A percentile compares a stretch with the other conserved stretches of the same genome.
Conservation (phyloP, 1,140 invertebrate genomes). For the Holcopasites calliopsidis region DNA sequence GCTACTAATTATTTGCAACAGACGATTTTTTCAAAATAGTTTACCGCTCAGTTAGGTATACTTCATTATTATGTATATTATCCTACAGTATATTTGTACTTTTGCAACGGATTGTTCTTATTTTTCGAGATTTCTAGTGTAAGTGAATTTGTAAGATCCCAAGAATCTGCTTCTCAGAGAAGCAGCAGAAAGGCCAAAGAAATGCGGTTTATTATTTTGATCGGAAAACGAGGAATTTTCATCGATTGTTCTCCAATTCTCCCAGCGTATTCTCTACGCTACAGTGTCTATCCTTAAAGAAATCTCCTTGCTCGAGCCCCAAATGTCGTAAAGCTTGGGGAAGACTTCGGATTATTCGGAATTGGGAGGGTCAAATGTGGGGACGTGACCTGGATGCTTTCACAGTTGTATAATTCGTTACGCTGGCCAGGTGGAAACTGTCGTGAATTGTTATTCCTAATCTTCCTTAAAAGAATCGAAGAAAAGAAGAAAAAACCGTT, state of each 20-base stretch:
- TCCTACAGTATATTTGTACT: too few relatives aligned
- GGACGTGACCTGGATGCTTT: not conserved
- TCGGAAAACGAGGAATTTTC: not conserved
- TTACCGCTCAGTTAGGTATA: too few relatives aligned
- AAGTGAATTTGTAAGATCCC: too few relatives aligned
- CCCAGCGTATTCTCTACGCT: not conserved
- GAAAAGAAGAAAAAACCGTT: too few relatives aligned
- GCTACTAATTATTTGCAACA: too few relatives aligned
- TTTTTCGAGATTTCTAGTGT: too few relatives aligned
- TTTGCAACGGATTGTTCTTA: too few relatives aligned
- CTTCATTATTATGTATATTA: too few relatives aligned
- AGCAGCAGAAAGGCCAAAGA: not conserved
- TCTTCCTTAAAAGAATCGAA: too few relatives aligned
- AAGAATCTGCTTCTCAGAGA: too few relatives aligned
- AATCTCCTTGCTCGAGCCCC: constrained; percentile 18
- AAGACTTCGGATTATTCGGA: constrained; percentile 10
- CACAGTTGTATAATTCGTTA: not conserved
- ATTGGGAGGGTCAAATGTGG: not conserved
- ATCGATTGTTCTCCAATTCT: constrained; percentile 6
- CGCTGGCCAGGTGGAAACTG: not conserved
- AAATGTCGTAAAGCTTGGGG: not conserved
- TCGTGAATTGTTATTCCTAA: not conserved
- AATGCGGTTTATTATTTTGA: too few relatives aligned
- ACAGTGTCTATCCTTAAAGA: not conserved
- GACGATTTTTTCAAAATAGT: too few relatives aligned